These are phyloP conservation scores for Euplexia lucipara DNA, from an alignment of 2,888 invertebrate species.

Conservation along the genomic window DNA sequence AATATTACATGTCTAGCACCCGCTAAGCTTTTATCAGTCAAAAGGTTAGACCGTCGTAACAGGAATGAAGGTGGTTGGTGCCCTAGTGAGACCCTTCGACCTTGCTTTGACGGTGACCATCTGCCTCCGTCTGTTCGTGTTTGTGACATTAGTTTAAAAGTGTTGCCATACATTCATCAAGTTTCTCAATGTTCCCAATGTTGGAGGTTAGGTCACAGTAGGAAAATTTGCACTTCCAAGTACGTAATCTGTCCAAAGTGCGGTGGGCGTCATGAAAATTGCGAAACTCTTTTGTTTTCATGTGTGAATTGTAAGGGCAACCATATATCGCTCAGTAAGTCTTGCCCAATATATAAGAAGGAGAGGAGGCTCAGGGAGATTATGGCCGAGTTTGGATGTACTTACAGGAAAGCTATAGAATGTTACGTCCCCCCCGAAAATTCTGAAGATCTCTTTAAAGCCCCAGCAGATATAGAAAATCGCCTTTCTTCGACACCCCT, in stretches of 20 bases:
- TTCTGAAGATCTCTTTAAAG: background rate
- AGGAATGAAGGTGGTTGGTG: conserved; percentile 12
- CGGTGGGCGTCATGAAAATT: conserved; percentile 3
- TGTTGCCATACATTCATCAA: background rate
- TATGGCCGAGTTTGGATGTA: conserved; percentile 18
- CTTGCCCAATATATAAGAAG: conserved; percentile 5
- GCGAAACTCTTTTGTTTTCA: background rate
- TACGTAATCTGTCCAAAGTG: conserved; percentile 3
- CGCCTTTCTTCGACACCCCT: background rate
- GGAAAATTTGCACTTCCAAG: conserved; percentile 8
- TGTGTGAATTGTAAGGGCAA: background rate
- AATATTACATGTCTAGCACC: conserved; percentile 17
- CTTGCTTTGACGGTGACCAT: conserved; percentile 1
- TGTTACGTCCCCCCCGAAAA: conserved; percentile 10
- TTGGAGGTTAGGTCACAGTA: conserved; percentile 8
- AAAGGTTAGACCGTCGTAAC: conserved; percentile 14
- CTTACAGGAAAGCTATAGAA: conserved; percentile 13
- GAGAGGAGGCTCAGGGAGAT: conserved; percentile 13
- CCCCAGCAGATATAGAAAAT: too few species aligned
- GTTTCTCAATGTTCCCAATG: conserved; percentile 16
- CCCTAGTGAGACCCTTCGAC: conserved; percentile 21
- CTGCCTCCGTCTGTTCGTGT: background rate
- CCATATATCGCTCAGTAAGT: conserved; percentile 2
- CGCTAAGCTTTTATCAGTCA: conserved; percentile 5
- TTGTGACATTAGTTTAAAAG: conserved; percentile 7